Conservation (phyloP, 2,888 invertebrate genomes). For the Serrognathus titanus region DNA sequence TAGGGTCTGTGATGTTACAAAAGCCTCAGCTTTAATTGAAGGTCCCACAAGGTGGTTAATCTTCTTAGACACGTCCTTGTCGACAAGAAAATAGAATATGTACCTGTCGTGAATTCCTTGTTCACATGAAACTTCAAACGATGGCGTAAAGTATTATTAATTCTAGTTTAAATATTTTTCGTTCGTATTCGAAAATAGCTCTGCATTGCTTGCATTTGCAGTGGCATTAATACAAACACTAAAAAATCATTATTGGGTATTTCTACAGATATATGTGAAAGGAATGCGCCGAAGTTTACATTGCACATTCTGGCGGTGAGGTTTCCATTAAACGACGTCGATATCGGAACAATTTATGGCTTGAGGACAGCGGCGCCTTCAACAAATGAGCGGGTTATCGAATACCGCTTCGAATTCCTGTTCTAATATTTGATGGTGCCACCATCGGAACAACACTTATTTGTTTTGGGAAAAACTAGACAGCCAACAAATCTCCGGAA, state of each 20-base stretch:
- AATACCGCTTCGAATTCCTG: too few species aligned
- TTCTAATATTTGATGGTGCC: too few species aligned
- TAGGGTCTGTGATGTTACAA: too few species aligned
- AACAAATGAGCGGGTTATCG: neutral
- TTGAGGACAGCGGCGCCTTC: neutral
- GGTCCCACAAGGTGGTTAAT: too few species aligned
- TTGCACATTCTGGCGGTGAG: neutral
- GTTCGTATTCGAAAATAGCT: neutral
- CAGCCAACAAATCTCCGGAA: too few species aligned
- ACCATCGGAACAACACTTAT: too few species aligned
- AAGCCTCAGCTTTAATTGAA: too few species aligned
- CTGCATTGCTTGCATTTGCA: neutral
- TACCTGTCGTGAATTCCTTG: neutral
- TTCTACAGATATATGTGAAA: neutral
- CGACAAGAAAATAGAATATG: neutral
- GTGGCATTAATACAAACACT: neutral
- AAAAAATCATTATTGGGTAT: neutral
- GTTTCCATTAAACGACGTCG: conserved; percentile 1
- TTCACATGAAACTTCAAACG: neutral
- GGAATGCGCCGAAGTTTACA: neutral
- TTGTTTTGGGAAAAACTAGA: too few species aligned
- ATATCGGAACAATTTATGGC: conserved; percentile 1
- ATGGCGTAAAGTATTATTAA: neutral
- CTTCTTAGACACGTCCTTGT: too few species aligned
- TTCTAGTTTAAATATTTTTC: neutral